These are phyloP conservation scores for Cephonodes hylas DNA, from an alignment of 2,888 invertebrate species.

Conservation along the genomic window DNA sequence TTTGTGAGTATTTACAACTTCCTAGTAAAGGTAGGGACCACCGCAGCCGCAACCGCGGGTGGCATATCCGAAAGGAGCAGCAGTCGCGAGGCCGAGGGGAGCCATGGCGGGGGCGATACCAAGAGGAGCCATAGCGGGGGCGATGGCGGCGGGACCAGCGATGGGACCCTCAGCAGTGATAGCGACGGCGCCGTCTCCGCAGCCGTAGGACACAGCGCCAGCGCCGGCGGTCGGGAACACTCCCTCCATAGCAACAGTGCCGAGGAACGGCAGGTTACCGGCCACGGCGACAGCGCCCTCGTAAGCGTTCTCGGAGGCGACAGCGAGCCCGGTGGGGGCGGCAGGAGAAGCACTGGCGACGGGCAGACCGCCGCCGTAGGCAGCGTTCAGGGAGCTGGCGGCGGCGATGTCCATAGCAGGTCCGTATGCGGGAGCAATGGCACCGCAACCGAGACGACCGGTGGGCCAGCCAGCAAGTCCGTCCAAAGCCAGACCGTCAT, in stretches of 20 bases:
- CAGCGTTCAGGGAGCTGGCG: conserved; percentile 19
- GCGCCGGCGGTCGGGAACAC: conserved; percentile 34
- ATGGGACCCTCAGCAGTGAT: conserved; percentile 9
- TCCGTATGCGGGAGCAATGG: conserved; percentile 29
- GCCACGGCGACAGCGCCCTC: conserved; percentile 21
- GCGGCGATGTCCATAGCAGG: conserved; percentile 26
- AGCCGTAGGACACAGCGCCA: conserved; percentile 31
- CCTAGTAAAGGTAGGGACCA: neutral
- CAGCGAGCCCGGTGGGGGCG: conserved; percentile 22
- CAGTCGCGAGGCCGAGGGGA: no score
- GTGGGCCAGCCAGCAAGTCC: neutral
- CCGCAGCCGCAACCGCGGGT: conserved; percentile 14
- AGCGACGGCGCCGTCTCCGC: conserved; percentile 21
- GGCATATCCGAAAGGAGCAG: no score
- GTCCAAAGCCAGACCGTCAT: neutral
- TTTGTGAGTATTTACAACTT: no score
- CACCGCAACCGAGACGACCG: conserved; percentile 6
- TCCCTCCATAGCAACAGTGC: conserved; percentile 38
- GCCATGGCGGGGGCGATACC: neutral
- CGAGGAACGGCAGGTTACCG: conserved; percentile 34
- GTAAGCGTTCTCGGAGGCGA: conserved; percentile 26
- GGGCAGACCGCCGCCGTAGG: conserved; percentile 18
- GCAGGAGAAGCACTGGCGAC: conserved; percentile 19
- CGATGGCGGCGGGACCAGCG: neutral
- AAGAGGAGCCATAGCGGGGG: neutral